These are phyloP conservation scores for Cheilosia vernalis DNA, from an alignment of 2,888 invertebrate species.

Conservation along the genomic window DNA sequence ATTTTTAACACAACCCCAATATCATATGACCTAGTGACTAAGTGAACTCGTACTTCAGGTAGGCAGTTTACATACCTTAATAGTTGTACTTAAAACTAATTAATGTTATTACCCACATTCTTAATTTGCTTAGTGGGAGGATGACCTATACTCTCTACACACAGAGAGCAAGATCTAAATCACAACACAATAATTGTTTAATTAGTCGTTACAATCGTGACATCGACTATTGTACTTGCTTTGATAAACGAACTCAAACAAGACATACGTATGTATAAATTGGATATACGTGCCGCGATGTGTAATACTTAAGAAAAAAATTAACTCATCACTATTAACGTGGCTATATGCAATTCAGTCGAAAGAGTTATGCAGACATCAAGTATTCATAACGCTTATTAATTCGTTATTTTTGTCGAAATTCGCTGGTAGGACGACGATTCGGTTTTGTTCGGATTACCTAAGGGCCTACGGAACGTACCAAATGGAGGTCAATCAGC, in stretches of 20 bases:
- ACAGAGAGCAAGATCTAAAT: conserved; percentile 26
- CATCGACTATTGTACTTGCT: conserved; percentile 8
- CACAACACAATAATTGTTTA: conserved; percentile 27
- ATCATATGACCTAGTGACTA: too few relatives aligned
- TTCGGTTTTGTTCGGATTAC: conserved; percentile 12
- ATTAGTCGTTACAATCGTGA: conserved; percentile 44
- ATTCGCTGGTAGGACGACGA: conserved; percentile 12
- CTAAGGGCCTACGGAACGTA: conserved; percentile 22
- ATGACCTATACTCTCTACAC: neutral
- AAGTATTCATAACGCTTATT: conserved; percentile 63
- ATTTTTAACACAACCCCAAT: too few relatives aligned
- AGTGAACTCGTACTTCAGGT: too few relatives aligned
- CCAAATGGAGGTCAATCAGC: conserved; percentile 22
- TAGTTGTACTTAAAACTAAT: conserved; percentile 1
- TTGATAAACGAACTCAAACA: conserved; percentile 4
- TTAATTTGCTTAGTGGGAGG: neutral
- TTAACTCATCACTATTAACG: conserved; percentile 39
- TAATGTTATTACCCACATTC: conserved; percentile 2
- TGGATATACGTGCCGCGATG: conserved; percentile 6
- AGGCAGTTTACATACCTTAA: neutral
- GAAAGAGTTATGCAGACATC: conserved; percentile 44
- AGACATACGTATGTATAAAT: conserved; percentile 7
- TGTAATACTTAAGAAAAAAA: conserved; percentile 20
- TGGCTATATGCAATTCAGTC: conserved; percentile 54
- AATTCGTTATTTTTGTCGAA: conserved; percentile 54